Conservation (phyloP, 2,113 vertebrate species). For the Gorsachius goisagi region DNA sequence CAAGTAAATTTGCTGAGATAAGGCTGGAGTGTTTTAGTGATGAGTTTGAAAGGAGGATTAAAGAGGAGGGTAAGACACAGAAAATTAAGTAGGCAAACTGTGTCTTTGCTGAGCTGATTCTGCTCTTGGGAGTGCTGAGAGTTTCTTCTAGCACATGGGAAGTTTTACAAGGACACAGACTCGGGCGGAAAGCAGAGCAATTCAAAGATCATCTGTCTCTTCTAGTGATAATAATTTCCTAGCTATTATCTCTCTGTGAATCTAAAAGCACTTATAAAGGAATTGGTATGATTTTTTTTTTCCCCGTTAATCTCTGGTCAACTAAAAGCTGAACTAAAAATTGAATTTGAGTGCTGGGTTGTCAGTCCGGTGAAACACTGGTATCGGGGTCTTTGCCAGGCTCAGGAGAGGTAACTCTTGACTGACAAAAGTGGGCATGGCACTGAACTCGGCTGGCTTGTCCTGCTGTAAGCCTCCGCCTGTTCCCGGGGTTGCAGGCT, state of each 20-base stretch:
- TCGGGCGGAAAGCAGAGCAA: not conserved
- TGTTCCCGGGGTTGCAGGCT: not conserved
- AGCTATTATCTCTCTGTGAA: not conserved
- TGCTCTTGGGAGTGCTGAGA: not conserved
- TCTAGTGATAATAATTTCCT: not conserved
- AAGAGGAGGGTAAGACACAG: not conserved
- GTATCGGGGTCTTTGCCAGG: not conserved
- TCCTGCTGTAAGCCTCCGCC: not conserved
- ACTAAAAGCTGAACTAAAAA: not conserved
- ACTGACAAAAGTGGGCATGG: not conserved
- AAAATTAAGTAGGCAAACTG: not conserved
- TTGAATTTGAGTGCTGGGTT: not conserved
- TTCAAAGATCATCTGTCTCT: slow-evolving; percentile 4
- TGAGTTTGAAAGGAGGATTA: not conserved
- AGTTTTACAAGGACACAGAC: not conserved
- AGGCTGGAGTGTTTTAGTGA: not conserved
- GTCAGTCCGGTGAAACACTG: not conserved
- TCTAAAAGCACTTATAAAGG: slow-evolving; percentile 7
- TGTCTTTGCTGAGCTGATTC: not conserved
- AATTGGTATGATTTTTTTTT: slow-evolving; percentile 9
- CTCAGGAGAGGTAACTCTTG: not conserved
- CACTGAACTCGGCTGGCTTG: not conserved
- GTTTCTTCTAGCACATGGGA: not conserved
- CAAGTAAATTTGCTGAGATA: not conserved
- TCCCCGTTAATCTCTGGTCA: not conserved